Evolutionary conservation across 2,888 invertebrate species (phyloP), one percentile per base, ranked within the genome.

Genomic region (Drosophila demipolita): DNA sequence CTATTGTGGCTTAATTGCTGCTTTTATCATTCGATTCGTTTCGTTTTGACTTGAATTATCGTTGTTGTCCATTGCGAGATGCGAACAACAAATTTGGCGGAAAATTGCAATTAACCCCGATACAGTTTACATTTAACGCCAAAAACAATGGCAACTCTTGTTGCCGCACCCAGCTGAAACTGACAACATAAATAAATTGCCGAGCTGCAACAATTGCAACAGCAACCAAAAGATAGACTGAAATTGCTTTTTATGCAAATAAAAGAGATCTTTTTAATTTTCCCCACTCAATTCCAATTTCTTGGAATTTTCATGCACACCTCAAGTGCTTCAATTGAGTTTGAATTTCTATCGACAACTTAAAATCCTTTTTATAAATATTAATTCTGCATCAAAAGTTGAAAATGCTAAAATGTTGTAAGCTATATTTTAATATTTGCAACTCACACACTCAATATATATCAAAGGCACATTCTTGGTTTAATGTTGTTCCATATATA

Each of bases 41-140:
- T 26, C 65, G 66, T 26, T 40, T 42, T 50, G 29, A 75, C 59
- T 71, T 75, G 64, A 74, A 29, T 78, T 75, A 63, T 75, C 38
- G 49, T 66, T 59, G 59, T 57, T 65, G 49, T 60, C 38, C 23
- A 36, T 23, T 38, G 48, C 48, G 45, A 35, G 15, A 20, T 12
- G 45, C 49, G 40, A 50, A 60, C 42, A 29, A 38, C 29, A 64
- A 60, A 71, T 62, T 68, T 75, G 77, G 78, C 73, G 84, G 77
- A 64, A 77, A 87, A 81, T 86, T 86, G 78, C 85, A 87, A 87
- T 88, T 84, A 85, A 78, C 73, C 35, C 36, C 32, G 20, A 66
- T 38, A 53, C 53, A 36, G 45, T 54, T 66, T 6, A 53, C 61
- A 48, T 23, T 45, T 60, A 48, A 42, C 32, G 32, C 23, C 35